Evolutionary conservation across 2,113 vertebrate genomes (phyloP).

Genomic region (Sorex araneus): DNA sequence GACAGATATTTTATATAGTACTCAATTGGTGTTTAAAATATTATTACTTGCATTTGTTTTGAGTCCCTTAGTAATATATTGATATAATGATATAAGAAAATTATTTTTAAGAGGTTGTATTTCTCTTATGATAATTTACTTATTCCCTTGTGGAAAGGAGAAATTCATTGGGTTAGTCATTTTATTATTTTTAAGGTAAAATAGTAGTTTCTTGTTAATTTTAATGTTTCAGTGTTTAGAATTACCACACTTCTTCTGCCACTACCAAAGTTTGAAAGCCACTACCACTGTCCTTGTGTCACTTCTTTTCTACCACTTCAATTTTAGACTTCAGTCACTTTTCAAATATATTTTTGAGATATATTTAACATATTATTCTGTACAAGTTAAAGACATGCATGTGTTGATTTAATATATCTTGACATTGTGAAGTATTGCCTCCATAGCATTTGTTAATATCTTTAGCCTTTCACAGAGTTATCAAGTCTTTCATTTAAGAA

Average conservation of each 20-base stretch:
- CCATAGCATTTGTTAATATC: too few relatives aligned
- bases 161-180: neutral
- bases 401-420: neutral
- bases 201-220: too few relatives aligned
- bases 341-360: neutral
- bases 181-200: neutral
- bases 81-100: neutral
- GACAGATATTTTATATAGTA: neutral
- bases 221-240: too few relatives aligned
- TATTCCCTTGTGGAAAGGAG: neutral
- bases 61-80: neutral
- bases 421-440: neutral
- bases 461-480: neutral
- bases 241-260: too few relatives aligned
- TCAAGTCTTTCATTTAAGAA: too few relatives aligned
- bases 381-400: neutral
- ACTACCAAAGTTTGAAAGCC: too few relatives aligned
- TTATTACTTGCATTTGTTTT: neutral
- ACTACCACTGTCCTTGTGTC: too few relatives aligned
- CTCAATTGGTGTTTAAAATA: conserved; percentile 4
- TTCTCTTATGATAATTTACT: neutral
- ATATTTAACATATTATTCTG: neutral
- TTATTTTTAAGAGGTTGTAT: neutral
- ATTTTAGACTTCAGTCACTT: too few relatives aligned
- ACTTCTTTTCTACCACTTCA: too few relatives aligned